phyloP scores from a whole-genome alignment of 53 echinoderm and acorn worm species.

The Holothuria scabra region DNA sequence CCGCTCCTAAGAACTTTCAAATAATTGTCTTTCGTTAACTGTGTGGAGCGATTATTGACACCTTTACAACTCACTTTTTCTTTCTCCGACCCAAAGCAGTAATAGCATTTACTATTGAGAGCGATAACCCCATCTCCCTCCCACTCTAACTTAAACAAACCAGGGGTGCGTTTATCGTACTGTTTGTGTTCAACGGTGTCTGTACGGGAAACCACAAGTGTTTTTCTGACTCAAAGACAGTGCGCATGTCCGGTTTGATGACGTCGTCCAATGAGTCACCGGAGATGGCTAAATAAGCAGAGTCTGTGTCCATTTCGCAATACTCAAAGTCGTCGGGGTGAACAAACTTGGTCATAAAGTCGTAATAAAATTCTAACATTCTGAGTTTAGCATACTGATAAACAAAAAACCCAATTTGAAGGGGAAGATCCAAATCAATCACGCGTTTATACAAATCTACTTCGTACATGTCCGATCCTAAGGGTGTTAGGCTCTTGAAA shows the following conservation, averaged over 20 bases:
- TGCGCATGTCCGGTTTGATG: constrained; percentile 49
- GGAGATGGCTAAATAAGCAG: too few species aligned
- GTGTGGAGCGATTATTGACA: not conserved
- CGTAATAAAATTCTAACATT: too few species aligned
- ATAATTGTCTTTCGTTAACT: not conserved
- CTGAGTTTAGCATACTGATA: too few species aligned
- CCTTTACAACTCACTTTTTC: constrained; percentile 26
- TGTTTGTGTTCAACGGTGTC: too few species aligned
- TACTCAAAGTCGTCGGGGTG: too few species aligned
- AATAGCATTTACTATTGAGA: too few species aligned
- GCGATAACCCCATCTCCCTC: constrained; percentile 13
- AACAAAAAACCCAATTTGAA: constrained; percentile 36
- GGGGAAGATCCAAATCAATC: constrained; percentile 10
- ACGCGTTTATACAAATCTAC: not conserved
- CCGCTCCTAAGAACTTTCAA: too few species aligned
- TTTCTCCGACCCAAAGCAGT: too few species aligned
- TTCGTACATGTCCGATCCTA: constrained; percentile 17
- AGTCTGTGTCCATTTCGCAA: too few species aligned
- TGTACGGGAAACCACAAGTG: too few species aligned
- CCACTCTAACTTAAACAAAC: constrained; percentile 20
- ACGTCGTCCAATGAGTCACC: constrained; percentile 43
- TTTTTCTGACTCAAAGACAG: constrained; percentile 29
- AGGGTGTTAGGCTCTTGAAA: constrained; percentile 25
- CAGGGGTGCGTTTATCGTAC: too few species aligned
- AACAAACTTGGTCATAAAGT: too few species aligned